phyloP scores from a whole-genome alignment of 2,797 vertebrate species.

The Picus viridis region DNA sequence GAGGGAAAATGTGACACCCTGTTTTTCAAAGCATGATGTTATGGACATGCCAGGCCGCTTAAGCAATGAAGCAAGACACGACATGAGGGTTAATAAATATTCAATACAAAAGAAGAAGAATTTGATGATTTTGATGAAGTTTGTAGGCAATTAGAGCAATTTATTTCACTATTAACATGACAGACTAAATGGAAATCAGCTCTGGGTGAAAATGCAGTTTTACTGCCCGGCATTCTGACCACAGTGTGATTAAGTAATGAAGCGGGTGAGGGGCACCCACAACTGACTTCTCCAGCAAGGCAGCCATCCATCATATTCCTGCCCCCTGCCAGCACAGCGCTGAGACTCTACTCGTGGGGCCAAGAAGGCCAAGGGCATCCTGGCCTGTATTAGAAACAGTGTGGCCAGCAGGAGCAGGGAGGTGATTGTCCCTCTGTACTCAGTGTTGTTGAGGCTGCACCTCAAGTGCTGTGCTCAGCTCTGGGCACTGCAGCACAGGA shows the following conservation, averaged over 20 bases:
- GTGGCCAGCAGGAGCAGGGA: no score
- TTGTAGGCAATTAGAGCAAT: conserved; percentile 92
- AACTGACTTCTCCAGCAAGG: neutral
- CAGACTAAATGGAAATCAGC: conserved; percentile 83
- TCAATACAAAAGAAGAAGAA: conserved; percentile 71
- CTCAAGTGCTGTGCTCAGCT: no score
- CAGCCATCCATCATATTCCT: conserved; percentile 55
- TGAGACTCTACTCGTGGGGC: neutral
- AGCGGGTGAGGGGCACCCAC: neutral
- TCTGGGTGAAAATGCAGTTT: conserved; percentile 75
- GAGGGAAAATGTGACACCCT: conserved; percentile 30
- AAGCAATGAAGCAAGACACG: conserved; percentile 73
- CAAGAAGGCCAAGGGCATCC: no score
- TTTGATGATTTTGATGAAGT: conserved; percentile 92
- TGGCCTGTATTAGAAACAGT: no score
- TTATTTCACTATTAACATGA: conserved; percentile 90
- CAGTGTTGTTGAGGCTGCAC: no score
- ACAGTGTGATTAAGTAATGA: conserved; percentile 70
- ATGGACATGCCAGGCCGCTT: conserved; percentile 55
- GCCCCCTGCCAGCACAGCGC: neutral
- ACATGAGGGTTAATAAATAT: conserved; percentile 84
- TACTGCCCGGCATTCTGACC: conserved; percentile 55
- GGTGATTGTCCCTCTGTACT: no score
- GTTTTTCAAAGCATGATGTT: conserved; percentile 55
- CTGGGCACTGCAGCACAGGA: no score